Evolutionary conservation across 1,140 invertebrate species (phyloP), one percentile per base, ranked within the genome.

Genomic region (Ceratina calcarata): DNA sequence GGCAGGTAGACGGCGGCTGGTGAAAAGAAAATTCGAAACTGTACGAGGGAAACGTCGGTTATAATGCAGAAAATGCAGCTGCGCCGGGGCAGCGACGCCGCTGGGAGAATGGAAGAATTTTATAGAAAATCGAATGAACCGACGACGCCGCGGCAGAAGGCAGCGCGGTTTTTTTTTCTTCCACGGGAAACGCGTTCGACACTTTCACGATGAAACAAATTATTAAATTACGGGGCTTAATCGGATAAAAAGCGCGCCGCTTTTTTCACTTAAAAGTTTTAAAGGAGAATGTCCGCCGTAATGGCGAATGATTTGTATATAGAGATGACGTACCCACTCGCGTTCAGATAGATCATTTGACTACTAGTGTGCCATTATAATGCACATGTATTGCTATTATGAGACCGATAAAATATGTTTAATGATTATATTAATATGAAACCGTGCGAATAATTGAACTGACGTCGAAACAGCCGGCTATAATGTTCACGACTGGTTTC

Each of bases 11-110:
- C 37, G 37, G 49, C 37, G 37, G 37, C 37, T 45, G 37, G 37
- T 45, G 37, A 73, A 78, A 65, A 49, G 77, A n/a, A 78, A 71
- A 73, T 78, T 78, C 57, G 37, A 73, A 72, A 64, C 60, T 73
- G 69, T 72, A 78, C 65, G 60, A 45, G 37, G 37, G 61, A 22
- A 65, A 32, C n/a, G 58, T 22, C 66, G 57, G 51, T 32, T 1
- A 73, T 64, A 73, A 22, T 65, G 49, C 60, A 4, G 16, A 18
- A 53, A 27, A 22, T 27, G 22, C 37, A 27, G 18, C 67, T 7
- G n/a, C 45, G 65, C 16, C 13, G 10, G 45, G 2, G 24, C n/a
- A 7, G 57, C 8, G 20, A 45, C 32, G 57, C 3, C 32, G 12
- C 16, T 0, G 57, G 20, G 32, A 60, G 64, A 65, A 27, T 57